These are phyloP conservation scores for Odocoileus hemionus DNA, from an alignment of 2,113 vertebrate species.

Conservation along the genomic window DNA sequence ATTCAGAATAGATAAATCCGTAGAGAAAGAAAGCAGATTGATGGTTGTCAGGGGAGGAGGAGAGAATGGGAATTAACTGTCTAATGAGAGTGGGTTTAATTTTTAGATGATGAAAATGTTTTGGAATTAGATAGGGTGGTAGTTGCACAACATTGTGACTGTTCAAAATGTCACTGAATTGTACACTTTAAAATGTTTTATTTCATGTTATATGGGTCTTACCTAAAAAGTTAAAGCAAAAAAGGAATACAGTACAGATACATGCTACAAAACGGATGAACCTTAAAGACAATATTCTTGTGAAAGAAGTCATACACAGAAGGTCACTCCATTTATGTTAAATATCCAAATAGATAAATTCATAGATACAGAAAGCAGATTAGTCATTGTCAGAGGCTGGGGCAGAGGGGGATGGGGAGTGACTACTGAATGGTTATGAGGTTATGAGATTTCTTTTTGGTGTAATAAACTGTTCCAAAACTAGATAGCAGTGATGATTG, in stretches of 20 bases:
- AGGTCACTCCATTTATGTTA: neutral
- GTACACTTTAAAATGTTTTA: neutral
- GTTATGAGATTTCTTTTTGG: neutral
- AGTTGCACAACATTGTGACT: neutral
- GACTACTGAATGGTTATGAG: neutral
- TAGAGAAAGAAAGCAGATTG: neutral
- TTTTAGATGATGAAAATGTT: neutral
- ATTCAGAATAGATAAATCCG: neutral
- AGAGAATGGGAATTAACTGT: neutral
- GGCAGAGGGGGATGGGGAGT: neutral
- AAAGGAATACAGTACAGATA: neutral
- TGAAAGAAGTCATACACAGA: neutral
- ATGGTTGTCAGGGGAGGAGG: neutral
- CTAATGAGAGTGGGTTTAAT: neutral
- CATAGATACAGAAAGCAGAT: neutral
- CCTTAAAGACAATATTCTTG: neutral
- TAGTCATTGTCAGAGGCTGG: neutral
- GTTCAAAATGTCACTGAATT: neutral
- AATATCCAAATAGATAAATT: neutral
- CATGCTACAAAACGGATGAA: neutral
- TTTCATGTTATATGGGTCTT: conserved; percentile 5
- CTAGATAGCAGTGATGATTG: neutral
- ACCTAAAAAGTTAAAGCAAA: neutral
- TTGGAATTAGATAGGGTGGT: neutral
- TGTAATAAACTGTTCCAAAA: neutral